phyloP scores from a whole-genome alignment of 1,140 invertebrate genomes.

The Hermetia illucens region DNA sequence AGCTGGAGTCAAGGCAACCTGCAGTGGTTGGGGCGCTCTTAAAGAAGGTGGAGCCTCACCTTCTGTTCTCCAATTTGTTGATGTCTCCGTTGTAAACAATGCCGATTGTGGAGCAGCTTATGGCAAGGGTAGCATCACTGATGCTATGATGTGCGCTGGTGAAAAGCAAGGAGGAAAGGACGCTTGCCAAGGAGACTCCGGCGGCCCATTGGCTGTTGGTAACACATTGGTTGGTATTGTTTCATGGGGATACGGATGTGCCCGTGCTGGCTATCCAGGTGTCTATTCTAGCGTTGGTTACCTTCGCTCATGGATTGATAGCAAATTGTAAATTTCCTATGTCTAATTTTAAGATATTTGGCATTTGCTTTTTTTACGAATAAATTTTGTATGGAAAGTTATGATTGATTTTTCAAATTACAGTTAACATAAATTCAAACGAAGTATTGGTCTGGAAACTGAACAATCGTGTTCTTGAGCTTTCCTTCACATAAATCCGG shows the following conservation, averaged over 20 bases:
- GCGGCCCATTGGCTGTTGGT: conserved; percentile 27
- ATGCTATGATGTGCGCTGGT: conserved; percentile 39
- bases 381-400: no score
- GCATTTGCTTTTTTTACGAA: no score
- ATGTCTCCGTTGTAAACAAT: conserved; percentile 3
- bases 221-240: conserved; percentile 39
- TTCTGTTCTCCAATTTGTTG: conserved; percentile 3
- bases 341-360: no score
- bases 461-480: no score
- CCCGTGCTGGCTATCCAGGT: conserved; percentile 40
- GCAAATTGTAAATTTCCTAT: no score
- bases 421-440: no score
- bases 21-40: conserved; percentile 5
- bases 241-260: conserved; percentile 55
- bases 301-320: conserved; percentile 30
- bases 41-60: neutral
- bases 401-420: no score
- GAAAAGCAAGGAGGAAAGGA: conserved; percentile 36
- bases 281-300: conserved; percentile 48
- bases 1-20: no score
- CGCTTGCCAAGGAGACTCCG: conserved; percentile 36
- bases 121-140: conserved; percentile 16
- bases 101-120: neutral
- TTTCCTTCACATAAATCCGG: no score
- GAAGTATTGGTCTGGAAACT: no score